These are phyloP conservation scores for Lamellibrachia satsuma DNA, from an alignment of 2,888 invertebrate species.

Conservation along the genomic window DNA sequence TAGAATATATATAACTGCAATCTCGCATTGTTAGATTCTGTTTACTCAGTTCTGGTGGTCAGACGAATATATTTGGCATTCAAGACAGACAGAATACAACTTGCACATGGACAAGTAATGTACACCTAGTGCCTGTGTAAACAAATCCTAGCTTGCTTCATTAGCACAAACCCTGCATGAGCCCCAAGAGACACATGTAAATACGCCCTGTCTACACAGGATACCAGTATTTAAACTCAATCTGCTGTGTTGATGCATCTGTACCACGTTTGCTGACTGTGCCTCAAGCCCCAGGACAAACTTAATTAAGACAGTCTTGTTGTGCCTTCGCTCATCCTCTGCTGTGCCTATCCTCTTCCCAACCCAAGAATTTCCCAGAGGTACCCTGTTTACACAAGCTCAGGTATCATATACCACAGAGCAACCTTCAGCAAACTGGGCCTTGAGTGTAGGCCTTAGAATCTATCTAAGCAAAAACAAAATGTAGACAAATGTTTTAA, in stretches of 20 bases:
- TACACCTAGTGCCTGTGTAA: not conserved
- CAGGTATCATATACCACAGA: not conserved
- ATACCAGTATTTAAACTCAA: constrained; percentile 4
- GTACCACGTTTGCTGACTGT: not conserved
- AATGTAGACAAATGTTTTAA: too few species aligned
- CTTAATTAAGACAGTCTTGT: not conserved
- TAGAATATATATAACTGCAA: too few species aligned
- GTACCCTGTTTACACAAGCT: not conserved
- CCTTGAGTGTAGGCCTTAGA: not conserved
- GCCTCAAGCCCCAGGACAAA: not conserved
- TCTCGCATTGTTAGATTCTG: too few species aligned
- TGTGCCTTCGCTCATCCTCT: constrained; percentile 1
- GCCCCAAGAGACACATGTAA: not conserved
- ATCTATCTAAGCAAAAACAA: not conserved
- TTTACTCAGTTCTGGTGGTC: not conserved
- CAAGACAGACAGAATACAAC: not conserved
- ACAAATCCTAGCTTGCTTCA: not conserved
- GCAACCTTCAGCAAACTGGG: constrained; percentile 10
- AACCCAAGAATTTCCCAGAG: not conserved
- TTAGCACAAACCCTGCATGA: not conserved
- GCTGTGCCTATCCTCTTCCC: not conserved
- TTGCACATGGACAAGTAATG: not conserved
- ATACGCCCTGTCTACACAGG: not conserved
- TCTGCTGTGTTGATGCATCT: constrained; percentile 9
- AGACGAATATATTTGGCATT: not conserved